Evolutionary conservation across 2,888 invertebrate genomes (phyloP).

Genomic region (Liodrosophila aerea): DNA sequence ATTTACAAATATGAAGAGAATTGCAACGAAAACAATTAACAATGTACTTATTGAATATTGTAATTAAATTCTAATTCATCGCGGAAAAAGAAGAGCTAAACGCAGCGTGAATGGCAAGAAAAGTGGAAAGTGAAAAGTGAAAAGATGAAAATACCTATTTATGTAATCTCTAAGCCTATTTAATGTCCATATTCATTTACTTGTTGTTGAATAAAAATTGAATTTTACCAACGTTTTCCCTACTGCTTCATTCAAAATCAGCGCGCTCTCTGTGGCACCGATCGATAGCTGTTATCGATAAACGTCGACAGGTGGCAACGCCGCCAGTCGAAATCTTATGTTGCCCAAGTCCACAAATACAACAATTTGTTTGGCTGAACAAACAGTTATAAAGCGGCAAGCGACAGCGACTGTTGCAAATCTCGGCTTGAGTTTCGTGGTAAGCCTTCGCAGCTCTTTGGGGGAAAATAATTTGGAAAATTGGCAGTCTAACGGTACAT

Average conservation of each 20-base stretch:
- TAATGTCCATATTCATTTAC: constrained; percentile 75
- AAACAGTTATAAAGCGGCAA: constrained; percentile 58
- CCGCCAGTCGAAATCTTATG: too few species aligned
- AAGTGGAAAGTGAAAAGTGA: too few species aligned
- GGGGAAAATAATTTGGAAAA: constrained; percentile 15
- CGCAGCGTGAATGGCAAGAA: too few species aligned
- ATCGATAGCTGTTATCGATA: constrained; percentile 27
- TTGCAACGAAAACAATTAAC: constrained; percentile 75
- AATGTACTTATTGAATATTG: constrained; percentile 72
- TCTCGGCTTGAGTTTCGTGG: constrained; percentile 20
- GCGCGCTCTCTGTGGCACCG: constrained; percentile 7
- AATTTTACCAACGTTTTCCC: constrained; percentile 57
- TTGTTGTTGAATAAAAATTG: constrained; percentile 74
- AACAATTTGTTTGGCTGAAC: background rate
- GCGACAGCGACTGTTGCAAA: constrained; percentile 35
- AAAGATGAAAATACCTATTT: constrained; percentile 56
- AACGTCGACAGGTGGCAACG: constrained; percentile 28
- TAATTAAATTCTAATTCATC: constrained; percentile 48
- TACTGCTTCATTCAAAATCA: background rate
- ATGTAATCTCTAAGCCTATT: constrained; percentile 74
- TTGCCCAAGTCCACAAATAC: too few species aligned
- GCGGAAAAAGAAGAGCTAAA: background rate
- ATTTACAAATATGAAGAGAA: constrained; percentile 47
- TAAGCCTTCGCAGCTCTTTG: constrained; percentile 36
- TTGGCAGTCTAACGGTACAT: constrained; percentile 29